Evolutionary conservation across 2,888 invertebrate species (phyloP), one percentile per base, ranked within the genome.

Genomic region (Dicroscelio sp.): DNA sequence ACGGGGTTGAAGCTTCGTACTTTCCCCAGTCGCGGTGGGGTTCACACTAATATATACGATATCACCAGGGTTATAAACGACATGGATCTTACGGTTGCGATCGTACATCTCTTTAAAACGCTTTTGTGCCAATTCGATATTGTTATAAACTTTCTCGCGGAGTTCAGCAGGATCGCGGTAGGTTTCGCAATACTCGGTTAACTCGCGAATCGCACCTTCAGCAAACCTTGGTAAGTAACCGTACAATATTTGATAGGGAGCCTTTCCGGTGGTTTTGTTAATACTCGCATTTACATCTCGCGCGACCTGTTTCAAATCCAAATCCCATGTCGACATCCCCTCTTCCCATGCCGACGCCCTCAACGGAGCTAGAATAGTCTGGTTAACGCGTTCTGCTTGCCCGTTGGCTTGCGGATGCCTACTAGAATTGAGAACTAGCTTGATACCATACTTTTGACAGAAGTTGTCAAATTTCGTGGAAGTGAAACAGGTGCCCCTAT

Each of bases 401-500:
- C 38, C 38, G 38, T 69, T 69, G 23, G 35, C 38, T 23, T 38
- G 35, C 10, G 67, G 38, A 69, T 69, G 67, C 23, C 67, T 35
- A 35, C 38, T 69, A 2, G 67, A 69, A 23, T 69, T 69, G n/a
- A 69, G 23, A 10, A 23, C 23, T 0, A 69, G 25, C 23, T 69
- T 14, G 10, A 69, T 25, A 2, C 35, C 67, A 30, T 80, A 31
- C 17, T 48, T 38, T 23, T 31, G 30, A 63, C 80, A 80, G 20
- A 80, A 87, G 0, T 58, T 30, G 0, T 17, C 43, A 38, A 87
- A 87, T 33, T 35, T 17, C 14, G 30, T 55, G 1, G 78, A 63
- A 10, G 65, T 88, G 38, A 83, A 88, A 23, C 82, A 67, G 1
- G 75, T 75, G 1, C 67, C 88, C 14, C 82, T 48, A 33, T 82